Percentiles rank a stretch among this genome's conserved stretches.
These are phyloP conservation scores for Lepus timidus DNA, from an alignment of 2,113 vertebrate species.

Conservation along the genomic window DNA sequence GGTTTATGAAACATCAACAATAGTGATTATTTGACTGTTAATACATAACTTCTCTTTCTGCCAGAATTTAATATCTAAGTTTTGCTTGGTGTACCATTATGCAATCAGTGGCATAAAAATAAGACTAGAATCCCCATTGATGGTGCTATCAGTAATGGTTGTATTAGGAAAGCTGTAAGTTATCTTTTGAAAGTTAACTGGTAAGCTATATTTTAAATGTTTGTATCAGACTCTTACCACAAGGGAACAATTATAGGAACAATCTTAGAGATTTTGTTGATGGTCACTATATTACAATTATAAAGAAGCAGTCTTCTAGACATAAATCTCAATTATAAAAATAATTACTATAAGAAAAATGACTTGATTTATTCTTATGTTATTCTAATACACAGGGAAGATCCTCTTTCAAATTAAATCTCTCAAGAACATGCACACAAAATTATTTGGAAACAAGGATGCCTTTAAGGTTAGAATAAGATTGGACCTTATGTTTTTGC, in stretches of 20 bases:
- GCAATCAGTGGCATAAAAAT: not conserved
- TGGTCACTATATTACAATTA: not conserved
- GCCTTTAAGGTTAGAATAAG: not conserved
- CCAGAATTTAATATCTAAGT: not conserved
- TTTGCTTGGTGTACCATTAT: not conserved
- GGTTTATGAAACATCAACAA: slow-evolving; percentile 30
- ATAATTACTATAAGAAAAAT: not conserved
- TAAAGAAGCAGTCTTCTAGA: not conserved
- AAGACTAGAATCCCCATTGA: not conserved
- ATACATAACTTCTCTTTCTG: not conserved
- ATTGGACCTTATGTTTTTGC: not conserved
- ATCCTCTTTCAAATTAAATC: not conserved
- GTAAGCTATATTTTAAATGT: not conserved
- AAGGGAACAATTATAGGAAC: not conserved
- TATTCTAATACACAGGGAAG: not conserved
- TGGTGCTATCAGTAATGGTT: not conserved
- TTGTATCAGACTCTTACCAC: not conserved
- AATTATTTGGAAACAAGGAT: not conserved
- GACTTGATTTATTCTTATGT: not conserved
- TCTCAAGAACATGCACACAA: not conserved
- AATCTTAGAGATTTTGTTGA: not conserved
- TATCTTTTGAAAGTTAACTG: slow-evolving; percentile 7
- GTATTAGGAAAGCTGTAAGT: not conserved
- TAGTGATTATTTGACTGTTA: not conserved
- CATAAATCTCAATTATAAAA: not conserved